These are phyloP conservation scores for Aptenodytes forsteri DNA, from an alignment of 2,113 vertebrate species.

Conservation along the genomic window DNA sequence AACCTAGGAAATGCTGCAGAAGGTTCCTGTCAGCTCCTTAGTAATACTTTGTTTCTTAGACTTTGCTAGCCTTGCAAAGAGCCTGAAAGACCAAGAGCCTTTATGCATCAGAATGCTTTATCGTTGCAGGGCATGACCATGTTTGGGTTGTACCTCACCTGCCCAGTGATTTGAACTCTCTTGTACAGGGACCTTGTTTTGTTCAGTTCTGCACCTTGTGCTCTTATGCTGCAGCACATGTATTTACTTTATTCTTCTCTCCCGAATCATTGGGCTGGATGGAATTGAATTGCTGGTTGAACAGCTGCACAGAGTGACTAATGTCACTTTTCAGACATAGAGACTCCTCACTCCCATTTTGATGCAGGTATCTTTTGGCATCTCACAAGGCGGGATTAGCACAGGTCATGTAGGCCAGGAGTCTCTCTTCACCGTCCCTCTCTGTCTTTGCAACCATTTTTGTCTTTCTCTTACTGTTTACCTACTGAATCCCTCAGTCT, in stretches of 20 bases:
- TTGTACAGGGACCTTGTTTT: background rate
- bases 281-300: constrained; percentile 44
- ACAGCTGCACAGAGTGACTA: constrained; percentile 68
- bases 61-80: background rate
- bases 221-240: background rate
- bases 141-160: background rate
- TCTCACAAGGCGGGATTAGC: constrained; percentile 61
- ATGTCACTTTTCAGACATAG: constrained; percentile 47
- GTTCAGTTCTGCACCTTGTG: background rate
- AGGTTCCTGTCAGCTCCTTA: background rate
- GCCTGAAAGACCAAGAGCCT: background rate
- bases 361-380: constrained; percentile 73
- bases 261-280: background rate
- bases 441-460: background rate
- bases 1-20: background rate
- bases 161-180: background rate
- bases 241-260: background rate
- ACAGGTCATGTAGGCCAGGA: background rate
- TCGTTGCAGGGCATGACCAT: rapidly evolving
- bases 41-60: background rate
- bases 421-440: background rate
- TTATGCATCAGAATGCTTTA: background rate
- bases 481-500: constrained; percentile 2
- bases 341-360: constrained; percentile 45
- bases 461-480: constrained; percentile 42